Evolutionary conservation across 1,140 invertebrate species (phyloP).

Genomic region (Zophobas morio): DNA sequence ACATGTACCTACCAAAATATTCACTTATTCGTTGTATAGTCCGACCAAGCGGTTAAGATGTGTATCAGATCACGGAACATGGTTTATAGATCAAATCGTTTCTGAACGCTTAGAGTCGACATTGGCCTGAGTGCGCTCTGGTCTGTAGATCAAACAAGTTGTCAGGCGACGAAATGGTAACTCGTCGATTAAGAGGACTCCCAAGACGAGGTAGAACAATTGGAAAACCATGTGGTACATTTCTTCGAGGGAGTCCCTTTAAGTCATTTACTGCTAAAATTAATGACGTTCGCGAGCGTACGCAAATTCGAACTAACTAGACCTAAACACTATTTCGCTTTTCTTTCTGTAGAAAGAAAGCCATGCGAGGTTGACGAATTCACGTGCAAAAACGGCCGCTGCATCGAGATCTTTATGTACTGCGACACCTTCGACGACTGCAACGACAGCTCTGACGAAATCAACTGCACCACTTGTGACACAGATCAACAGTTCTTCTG

Average conservation of each 20-base stretch:
- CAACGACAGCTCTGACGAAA: slow-evolving; percentile 79
- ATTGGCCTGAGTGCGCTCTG: too few relatives aligned
- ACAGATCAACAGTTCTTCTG: slow-evolving; percentile 74
- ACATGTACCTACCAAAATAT: too few relatives aligned
- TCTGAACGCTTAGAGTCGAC: too few relatives aligned
- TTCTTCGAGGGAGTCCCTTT: neutral
- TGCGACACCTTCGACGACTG: slow-evolving; percentile 84
- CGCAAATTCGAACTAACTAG: neutral
- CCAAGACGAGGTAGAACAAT: too few relatives aligned
- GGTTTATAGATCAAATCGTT: too few relatives aligned
- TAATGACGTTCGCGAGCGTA: neutral
- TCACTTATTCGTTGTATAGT: too few relatives aligned
- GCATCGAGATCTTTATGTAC: slow-evolving; percentile 78
- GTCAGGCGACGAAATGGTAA: too few relatives aligned
- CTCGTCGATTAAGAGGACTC: too few relatives aligned
- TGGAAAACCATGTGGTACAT: neutral
- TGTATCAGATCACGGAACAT: too few relatives aligned
- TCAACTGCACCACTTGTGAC: slow-evolving; percentile 74
- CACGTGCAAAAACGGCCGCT: slow-evolving; percentile 79
- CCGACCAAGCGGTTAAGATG: too few relatives aligned
- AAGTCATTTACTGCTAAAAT: neutral
- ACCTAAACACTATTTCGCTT: neutral
- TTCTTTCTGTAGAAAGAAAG: slow-evolving; percentile 38
- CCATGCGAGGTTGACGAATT: slow-evolving; percentile 77
- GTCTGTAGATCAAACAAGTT: too few relatives aligned